Conservation (phyloP, 2,113 vertebrate species). For the Lepus timidus region DNA sequence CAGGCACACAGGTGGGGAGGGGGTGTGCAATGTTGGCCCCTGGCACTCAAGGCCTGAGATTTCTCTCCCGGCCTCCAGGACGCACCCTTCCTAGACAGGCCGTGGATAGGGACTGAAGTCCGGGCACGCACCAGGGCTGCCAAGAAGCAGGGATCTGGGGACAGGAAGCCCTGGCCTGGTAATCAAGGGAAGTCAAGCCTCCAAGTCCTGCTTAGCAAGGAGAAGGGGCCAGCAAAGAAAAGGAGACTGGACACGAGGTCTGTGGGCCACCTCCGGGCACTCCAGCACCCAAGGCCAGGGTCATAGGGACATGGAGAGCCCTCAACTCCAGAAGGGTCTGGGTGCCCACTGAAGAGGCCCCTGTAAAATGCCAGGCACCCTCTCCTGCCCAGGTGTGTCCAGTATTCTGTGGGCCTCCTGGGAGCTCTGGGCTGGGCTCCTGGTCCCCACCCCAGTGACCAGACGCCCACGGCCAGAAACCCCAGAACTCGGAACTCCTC, state of each 20-base stretch:
- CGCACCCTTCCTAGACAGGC: constrained; percentile 82
- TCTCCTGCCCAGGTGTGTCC: neutral
- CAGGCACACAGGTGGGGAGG: constrained; percentile 80
- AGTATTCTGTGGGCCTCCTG: neutral
- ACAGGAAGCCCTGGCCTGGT: constrained; percentile 76
- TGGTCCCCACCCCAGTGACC: neutral
- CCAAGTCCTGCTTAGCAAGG: constrained; percentile 62
- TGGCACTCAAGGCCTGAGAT: constrained; percentile 56
- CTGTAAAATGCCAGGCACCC: neutral
- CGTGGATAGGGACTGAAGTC: constrained; percentile 73
- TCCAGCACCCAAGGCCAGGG: neutral
- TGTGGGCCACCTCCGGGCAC: neutral
- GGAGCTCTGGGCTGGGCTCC: neutral
- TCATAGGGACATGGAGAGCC: neutral
- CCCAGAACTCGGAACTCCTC: constrained; percentile 75
- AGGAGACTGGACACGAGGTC: neutral
- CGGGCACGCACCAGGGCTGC: constrained; percentile 65
- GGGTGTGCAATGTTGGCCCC: constrained; percentile 44
- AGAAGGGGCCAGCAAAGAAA: neutral
- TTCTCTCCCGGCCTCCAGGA: constrained; percentile 84
- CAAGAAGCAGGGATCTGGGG: constrained; percentile 79
- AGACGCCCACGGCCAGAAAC: constrained; percentile 60
- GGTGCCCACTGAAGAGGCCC: neutral
- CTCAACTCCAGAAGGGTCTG: neutral
- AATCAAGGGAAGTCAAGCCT: constrained; percentile 84